Conservation (phyloP, 1,140 invertebrate genomes). For the Sarcophaga bullata region DNA sequence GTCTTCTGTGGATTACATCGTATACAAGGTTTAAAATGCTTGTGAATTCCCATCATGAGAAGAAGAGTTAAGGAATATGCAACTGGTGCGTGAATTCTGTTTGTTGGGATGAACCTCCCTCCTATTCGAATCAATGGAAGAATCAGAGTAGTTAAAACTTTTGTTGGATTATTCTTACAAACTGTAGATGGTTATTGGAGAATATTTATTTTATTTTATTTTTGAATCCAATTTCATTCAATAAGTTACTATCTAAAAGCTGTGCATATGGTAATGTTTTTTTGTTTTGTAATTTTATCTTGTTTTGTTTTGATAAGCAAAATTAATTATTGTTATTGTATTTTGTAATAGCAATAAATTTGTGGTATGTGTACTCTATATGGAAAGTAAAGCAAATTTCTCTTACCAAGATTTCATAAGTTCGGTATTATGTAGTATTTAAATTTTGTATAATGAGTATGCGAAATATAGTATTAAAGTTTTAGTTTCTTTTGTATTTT, state of each 20-base stretch:
- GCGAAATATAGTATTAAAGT: not conserved
- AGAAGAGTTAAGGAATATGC: constrained; percentile 73
- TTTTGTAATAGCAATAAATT: not conserved
- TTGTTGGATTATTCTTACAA: no score
- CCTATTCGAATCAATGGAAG: constrained; percentile 78
- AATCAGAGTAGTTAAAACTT: constrained; percentile 67
- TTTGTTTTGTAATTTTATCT: not conserved
- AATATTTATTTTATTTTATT: not conserved
- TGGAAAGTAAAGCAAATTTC: constrained; percentile 1
- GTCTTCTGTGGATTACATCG: constrained; percentile 86
- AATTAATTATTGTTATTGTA: not conserved
- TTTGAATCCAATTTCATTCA: not conserved
- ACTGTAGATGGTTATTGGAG: not conserved
- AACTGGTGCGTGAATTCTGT: constrained; percentile 83
- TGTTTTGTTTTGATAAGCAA: not conserved
- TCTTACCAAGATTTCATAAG: not conserved
- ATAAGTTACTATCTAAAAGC: constrained; percentile 6
- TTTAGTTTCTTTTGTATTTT: no score
- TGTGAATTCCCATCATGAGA: constrained; percentile 80
- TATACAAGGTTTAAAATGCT: constrained; percentile 80
- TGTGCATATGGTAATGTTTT: not conserved
- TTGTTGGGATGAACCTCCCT: constrained; percentile 86
- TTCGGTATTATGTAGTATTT: not conserved
- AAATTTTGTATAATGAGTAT: not conserved
- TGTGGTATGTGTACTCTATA: not conserved